A percentile compares a stretch with the other conserved stretches of the same genome.
phyloP scores from a whole-genome alignment of 2,888 invertebrate genomes.

The Timema cristinae region DNA sequence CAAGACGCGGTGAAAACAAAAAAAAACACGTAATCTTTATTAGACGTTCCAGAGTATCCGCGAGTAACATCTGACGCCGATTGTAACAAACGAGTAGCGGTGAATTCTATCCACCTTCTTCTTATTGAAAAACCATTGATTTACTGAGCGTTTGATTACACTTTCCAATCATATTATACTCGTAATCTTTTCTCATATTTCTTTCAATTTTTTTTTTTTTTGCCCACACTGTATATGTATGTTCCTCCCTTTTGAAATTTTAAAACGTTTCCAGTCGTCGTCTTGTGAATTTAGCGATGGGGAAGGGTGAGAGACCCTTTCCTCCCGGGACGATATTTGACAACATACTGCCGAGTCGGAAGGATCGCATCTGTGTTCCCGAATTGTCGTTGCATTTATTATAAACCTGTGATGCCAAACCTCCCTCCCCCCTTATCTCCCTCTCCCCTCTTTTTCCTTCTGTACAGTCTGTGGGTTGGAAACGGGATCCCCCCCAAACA shows the following conservation, averaged over 20 bases:
- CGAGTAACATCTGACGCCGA: too few species aligned
- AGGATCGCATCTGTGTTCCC: conserved; percentile 18
- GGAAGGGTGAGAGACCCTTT: neutral
- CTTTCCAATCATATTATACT: neutral
- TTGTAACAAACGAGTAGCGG: neutral
- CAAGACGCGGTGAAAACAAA: too few species aligned
- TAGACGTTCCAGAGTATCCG: neutral
- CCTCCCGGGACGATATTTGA: neutral
- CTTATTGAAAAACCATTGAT: conserved; percentile 15
- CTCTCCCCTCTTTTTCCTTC: neutral
- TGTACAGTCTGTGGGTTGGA: too few species aligned
- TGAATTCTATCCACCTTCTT: neutral
- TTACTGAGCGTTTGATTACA: neutral
- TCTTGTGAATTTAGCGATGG: too few species aligned
- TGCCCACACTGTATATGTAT: neutral
- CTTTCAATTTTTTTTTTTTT: neutral
- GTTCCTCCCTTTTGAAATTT: too few species aligned
- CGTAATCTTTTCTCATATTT: neutral
- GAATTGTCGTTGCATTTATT: conserved; percentile 21
- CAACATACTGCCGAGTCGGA: too few species aligned
- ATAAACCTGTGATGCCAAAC: neutral
- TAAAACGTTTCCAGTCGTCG: too few species aligned
- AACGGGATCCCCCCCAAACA: too few species aligned
- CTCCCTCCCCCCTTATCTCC: neutral
- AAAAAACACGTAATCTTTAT: conserved; percentile 15